phyloP scores from a whole-genome alignment of 2,113 vertebrate species.

The Hymenochirus boettgeri region DNA sequence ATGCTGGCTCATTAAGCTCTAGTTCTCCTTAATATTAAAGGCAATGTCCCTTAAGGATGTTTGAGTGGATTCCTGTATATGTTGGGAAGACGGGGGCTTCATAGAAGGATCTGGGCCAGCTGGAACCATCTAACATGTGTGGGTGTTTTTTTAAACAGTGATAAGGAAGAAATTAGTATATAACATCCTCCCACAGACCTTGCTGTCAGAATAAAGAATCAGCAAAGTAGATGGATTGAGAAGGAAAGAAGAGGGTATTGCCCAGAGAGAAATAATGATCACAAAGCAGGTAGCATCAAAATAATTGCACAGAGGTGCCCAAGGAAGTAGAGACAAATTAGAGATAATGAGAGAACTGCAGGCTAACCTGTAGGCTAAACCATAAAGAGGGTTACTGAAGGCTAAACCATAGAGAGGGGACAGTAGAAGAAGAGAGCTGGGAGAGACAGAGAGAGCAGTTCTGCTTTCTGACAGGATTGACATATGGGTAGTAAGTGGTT shows the following conservation, averaged over 20 bases:
- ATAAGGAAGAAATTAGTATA: constrained; percentile 9
- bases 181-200: constrained; percentile 13
- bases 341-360: too few relatives aligned
- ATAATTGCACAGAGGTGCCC: too few relatives aligned
- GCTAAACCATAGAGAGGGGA: background rate
- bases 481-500: too few relatives aligned
- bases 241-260: background rate
- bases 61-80: too few relatives aligned
- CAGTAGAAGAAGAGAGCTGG: background rate
- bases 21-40: too few relatives aligned
- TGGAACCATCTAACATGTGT: constrained; percentile 8
- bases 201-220: background rate
- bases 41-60: too few relatives aligned
- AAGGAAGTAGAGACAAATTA: too few relatives aligned
- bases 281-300: too few relatives aligned
- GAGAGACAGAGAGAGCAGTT: too few relatives aligned
- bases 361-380: too few relatives aligned
- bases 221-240: background rate
- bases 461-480: too few relatives aligned
- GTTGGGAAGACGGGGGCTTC: background rate
- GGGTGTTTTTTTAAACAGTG: constrained; percentile 23
- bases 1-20: too few relatives aligned
- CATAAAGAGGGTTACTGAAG: background rate
- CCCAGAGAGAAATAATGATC: background rate
- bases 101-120: constrained; percentile 7